Percentiles rank a stretch among this genome's conserved stretches.
phyloP scores from a whole-genome alignment of 2,888 invertebrate species.

The Meghimatium bilineatum region DNA sequence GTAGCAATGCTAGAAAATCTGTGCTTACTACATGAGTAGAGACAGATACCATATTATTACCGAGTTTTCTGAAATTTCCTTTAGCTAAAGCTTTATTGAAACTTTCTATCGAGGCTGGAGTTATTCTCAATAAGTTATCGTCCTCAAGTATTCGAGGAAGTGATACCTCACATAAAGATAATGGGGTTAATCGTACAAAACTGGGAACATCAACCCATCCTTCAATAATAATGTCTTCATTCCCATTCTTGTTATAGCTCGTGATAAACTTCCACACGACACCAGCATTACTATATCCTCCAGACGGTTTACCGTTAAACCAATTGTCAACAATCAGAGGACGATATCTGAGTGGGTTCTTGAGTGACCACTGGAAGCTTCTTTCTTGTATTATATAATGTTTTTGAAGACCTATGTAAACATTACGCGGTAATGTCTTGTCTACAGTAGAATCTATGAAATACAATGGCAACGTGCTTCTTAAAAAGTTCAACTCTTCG shows the following conservation, averaged over 20 bases:
- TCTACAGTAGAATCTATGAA: too few species aligned
- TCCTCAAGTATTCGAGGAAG: not conserved
- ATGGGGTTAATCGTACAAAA: too few species aligned
- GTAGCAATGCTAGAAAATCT: too few species aligned
- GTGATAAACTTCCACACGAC: not conserved
- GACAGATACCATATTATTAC: not conserved
- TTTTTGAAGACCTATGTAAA: not conserved
- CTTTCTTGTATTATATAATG: not conserved
- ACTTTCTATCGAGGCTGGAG: not conserved
- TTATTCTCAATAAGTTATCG: too few species aligned
- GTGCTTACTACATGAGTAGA: not conserved
- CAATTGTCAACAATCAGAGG: not conserved
- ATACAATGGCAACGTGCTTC: too few species aligned
- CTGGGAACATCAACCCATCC: not conserved
- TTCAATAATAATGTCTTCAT: not conserved
- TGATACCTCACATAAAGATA: not conserved
- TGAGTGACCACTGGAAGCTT: not conserved
- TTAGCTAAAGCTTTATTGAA: not conserved
- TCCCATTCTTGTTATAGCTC: not conserved
- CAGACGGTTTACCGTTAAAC: not conserved
- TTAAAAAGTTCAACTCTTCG: not conserved
- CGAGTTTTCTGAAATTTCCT: not conserved
- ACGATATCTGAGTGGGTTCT: not conserved
- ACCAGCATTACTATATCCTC: not conserved
- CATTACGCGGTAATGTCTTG: too few species aligned